Percentiles rank a stretch among this genome's conserved stretches.
Evolutionary conservation across 2,888 invertebrate species (phyloP).

Genomic region (Ochropacha duplaris): DNA sequence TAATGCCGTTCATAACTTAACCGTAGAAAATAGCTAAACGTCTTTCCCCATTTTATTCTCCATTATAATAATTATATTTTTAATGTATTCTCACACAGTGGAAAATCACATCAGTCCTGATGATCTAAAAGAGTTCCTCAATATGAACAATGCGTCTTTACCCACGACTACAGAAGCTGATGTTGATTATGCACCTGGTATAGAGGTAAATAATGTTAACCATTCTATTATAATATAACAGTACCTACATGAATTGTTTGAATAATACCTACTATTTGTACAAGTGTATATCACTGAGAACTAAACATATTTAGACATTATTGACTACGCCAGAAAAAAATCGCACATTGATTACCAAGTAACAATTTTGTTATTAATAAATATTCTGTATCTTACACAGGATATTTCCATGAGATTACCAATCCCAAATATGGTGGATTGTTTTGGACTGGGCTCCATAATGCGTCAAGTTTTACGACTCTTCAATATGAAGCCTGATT

Average conservation of each 20-base stretch:
- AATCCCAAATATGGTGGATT: constrained; percentile 65
- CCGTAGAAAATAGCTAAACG: too few species aligned
- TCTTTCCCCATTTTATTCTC: too few species aligned
- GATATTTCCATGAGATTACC: constrained; percentile 25
- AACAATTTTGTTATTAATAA: neutral
- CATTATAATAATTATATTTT: too few species aligned
- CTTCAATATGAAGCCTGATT: constrained; percentile 70
- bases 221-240: too few species aligned
- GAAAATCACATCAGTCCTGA: constrained; percentile 74
- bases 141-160: constrained; percentile 26
- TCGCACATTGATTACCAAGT: too few species aligned
- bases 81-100: constrained; percentile 42
- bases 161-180: constrained; percentile 20
- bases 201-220: constrained; percentile 29
- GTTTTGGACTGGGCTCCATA: constrained; percentile 77
- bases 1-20: too few species aligned
- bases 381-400: constrained; percentile 19
- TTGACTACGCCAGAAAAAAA: too few species aligned
- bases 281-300: neutral
- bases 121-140: constrained; percentile 60
- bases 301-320: neutral
- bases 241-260: too few species aligned
- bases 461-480: constrained; percentile 58
- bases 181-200: constrained; percentile 23
- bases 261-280: neutral